phyloP scores from a whole-genome alignment of 1,140 invertebrate species.

The Globodera ellingtonae region DNA sequence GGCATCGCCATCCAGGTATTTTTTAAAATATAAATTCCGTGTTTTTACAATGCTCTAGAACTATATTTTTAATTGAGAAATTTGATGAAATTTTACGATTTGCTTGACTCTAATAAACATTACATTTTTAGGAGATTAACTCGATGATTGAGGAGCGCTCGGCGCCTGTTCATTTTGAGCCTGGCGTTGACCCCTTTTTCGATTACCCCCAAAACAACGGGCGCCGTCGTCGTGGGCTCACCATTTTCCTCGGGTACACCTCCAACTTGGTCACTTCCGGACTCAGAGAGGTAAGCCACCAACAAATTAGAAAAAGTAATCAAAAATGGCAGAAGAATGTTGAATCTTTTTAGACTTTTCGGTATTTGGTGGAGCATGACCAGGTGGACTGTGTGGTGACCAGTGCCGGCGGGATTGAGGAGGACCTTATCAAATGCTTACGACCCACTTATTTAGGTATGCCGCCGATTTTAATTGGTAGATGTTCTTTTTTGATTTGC shows the following conservation, averaged over 20 bases:
- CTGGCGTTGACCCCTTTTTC: slow-evolving; percentile 46
- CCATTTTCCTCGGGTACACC: slow-evolving; percentile 95
- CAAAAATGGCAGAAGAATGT: too few species aligned
- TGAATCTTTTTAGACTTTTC: slow-evolving; percentile 44
- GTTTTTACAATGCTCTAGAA: too few species aligned
- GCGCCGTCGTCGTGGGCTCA: slow-evolving; percentile 79
- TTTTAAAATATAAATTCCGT: neutral
- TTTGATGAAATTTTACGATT: too few species aligned
- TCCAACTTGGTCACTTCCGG: slow-evolving; percentile 96
- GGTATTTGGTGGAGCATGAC: slow-evolving; percentile 84
- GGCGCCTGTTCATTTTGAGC: slow-evolving; percentile 36
- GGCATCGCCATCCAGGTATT: slow-evolving; percentile 4
- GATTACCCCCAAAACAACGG: slow-evolving; percentile 67
- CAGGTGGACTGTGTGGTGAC: slow-evolving; percentile 94
- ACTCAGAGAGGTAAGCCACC: slow-evolving; percentile 80
- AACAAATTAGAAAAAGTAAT: slow-evolving; percentile 2
- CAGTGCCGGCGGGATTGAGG: slow-evolving; percentile 95
- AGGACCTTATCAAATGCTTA: slow-evolving; percentile 98
- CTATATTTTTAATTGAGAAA: too few species aligned
- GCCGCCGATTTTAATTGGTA: slow-evolving; percentile 8
- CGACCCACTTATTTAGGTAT: slow-evolving; percentile 86
- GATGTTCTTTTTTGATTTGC: neutral
- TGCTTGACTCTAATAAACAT: too few species aligned
- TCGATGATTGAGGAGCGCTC: slow-evolving; percentile 57
- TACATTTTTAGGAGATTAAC: slow-evolving; percentile 43